These are phyloP conservation scores for Bombus consobrinus DNA, from an alignment of 1,140 invertebrate genomes.

Conservation along the genomic window DNA sequence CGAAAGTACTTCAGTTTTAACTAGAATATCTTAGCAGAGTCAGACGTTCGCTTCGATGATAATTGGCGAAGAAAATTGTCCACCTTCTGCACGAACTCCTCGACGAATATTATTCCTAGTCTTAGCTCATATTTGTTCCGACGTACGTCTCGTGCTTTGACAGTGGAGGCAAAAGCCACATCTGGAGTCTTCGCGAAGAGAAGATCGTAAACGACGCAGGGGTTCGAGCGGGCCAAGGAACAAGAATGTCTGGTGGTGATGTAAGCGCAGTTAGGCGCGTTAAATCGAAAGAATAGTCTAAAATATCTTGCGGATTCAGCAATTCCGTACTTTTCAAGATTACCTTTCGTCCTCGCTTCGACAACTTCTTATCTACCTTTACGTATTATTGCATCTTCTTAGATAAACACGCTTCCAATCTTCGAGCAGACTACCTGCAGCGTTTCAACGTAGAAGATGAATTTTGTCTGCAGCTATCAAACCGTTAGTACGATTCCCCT, in stretches of 20 bases:
- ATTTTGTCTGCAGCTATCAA: too few relatives aligned
- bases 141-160: background rate
- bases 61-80: background rate
- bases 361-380: background rate
- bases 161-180: background rate
- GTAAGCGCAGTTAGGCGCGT: slow-evolving; percentile 17
- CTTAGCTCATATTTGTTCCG: background rate
- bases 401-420: background rate
- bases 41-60: background rate
- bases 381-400: background rate
- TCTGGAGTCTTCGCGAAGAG: background rate
- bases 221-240: background rate
- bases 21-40: too few relatives aligned
- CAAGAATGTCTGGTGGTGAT: background rate
- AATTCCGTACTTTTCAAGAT: background rate
- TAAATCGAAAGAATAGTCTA: background rate
- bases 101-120: background rate
- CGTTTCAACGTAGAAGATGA: background rate
- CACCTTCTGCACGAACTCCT: background rate
- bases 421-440: background rate
- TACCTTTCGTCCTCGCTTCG: background rate
- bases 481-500: too few relatives aligned
- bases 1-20: too few relatives aligned
- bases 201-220: slow-evolving; percentile 29
- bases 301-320: background rate